Base-by-base conservation (phyloP, 2,888 invertebrate genomes). In the Netelia virgata region DNA sequence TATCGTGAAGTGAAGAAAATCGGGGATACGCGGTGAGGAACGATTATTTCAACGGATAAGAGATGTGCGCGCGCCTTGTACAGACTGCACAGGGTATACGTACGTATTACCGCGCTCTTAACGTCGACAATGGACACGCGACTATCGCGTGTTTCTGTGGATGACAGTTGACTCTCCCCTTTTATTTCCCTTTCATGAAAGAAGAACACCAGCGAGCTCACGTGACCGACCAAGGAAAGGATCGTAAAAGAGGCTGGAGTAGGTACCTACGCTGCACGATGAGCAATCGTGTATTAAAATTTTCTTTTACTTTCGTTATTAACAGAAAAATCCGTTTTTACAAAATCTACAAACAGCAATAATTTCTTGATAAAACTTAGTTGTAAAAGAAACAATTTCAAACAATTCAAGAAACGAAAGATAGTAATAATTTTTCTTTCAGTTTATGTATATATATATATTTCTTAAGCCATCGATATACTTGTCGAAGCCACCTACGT, bases 101-200 rank as follows among this genome's bases (percentile, higher is more conserved):
- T 43, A 43, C 10, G 10, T 14, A 5, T 43, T 20, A 69, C n/a
- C 28, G 16, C 41, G 11, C 57, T 70, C 41, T 70, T 57, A n/a
- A 36, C 28, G 36, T 11, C 55, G n/a, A 84, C 82, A 84, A 84
- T 80, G 82, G 82, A 77, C 86, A 86, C 86, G 84, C 82, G 86
- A 86, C 86, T 59, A 75, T 84, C 84, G 82, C 82, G 86, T 86
- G 84, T 85, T 70, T 16, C 70, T 83, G 85, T 72, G 81, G 81
- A 86, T 86, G 86, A 86, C 86, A 86, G 86, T 85, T 86, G 83
- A 86, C 86, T 86, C 80, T 57, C 75, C 61, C 53, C 50, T 43
- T 3, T n/a, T n/a, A n/a, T n/a, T n/a, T 36, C 36, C 55, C 41
- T 5, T 11, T 36, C 18, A 28, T 55, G n/a, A 3, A 10, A 11